A percentile compares a stretch with the other conserved stretches of the same genome.
phyloP scores from a whole-genome alignment of 2,797 vertebrate species.

The Enteromius radiatus region DNA sequence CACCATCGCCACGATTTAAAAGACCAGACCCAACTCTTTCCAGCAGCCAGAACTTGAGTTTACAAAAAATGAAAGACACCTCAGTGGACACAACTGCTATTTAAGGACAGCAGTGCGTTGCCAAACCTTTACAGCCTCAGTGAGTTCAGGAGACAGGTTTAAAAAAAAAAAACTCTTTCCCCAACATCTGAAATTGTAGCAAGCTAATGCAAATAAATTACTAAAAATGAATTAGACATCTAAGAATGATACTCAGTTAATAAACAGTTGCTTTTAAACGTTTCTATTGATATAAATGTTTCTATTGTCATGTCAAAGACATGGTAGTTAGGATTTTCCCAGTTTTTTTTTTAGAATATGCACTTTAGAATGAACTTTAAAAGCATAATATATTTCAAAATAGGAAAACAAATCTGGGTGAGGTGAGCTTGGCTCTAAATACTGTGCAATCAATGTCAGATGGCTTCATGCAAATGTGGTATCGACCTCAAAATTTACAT shows the following conservation, averaged over 20 bases:
- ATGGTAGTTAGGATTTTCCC: background rate
- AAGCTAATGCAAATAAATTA: background rate
- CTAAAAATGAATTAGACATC: background rate
- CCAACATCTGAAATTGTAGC: background rate
- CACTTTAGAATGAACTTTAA: constrained; percentile 9
- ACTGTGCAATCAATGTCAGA: background rate
- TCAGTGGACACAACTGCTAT: constrained; percentile 58
- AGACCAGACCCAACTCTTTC: constrained; percentile 7
- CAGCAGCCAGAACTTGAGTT: constrained; percentile 19
- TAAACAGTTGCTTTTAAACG: background rate
- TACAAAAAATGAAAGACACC: constrained; percentile 54
- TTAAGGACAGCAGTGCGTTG: constrained; percentile 63
- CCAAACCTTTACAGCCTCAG: background rate
- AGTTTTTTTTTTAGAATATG: background rate
- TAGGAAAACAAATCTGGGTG: background rate
- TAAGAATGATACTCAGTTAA: background rate
- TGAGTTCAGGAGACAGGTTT: background rate
- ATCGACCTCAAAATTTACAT: background rate
- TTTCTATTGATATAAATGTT: background rate
- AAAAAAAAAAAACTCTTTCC: background rate
- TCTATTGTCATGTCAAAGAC: background rate
- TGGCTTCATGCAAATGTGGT: constrained; percentile 11
- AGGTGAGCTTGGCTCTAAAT: background rate
- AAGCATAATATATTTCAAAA: background rate
- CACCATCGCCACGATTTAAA: background rate